A percentile compares a stretch with the other conserved stretches of the same genome.
Evolutionary conservation across 2,113 vertebrate species (phyloP).

Genomic region (Forbesichthys papilliferus): DNA sequence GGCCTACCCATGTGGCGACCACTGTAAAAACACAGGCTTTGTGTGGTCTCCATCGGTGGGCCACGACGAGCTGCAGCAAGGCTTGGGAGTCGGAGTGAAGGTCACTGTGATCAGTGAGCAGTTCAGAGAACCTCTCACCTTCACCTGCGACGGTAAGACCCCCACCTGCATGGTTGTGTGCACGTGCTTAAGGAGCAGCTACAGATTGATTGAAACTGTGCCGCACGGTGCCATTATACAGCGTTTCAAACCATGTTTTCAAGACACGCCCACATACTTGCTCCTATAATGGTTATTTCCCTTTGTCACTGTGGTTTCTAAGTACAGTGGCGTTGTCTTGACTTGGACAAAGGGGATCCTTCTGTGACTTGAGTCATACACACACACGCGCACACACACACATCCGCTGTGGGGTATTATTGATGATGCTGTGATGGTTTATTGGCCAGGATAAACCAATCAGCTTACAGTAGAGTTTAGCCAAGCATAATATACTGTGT

Average conservation of each 20-base stretch:
- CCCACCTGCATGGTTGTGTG: neutral
- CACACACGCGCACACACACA: slow-evolving; percentile 1
- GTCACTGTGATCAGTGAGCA: slow-evolving; percentile 85
- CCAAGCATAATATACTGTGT: too few species aligned
- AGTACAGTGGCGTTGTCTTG: neutral
- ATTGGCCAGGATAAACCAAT: too few species aligned
- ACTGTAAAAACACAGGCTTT: slow-evolving; percentile 77
- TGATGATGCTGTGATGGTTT: neutral
- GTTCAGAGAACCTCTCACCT: slow-evolving; percentile 88
- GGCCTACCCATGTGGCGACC: slow-evolving; percentile 72
- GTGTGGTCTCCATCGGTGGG: slow-evolving; percentile 85
- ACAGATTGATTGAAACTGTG: too few species aligned
- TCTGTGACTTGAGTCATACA: neutral
- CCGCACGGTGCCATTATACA: too few species aligned
- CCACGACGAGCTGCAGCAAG: slow-evolving; percentile 82
- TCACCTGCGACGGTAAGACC: slow-evolving; percentile 91
- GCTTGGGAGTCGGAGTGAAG: slow-evolving; percentile 85
- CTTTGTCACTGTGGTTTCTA: neutral
- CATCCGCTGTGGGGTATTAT: neutral
- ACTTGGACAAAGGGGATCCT: neutral
- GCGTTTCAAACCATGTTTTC: too few species aligned
- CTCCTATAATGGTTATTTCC: neutral
- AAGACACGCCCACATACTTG: neutral
- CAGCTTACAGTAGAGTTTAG: too few species aligned
- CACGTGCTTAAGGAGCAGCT: neutral